Base-by-base conservation (phyloP, 2,797 vertebrate species). In the Sebastes flavidus region DNA sequence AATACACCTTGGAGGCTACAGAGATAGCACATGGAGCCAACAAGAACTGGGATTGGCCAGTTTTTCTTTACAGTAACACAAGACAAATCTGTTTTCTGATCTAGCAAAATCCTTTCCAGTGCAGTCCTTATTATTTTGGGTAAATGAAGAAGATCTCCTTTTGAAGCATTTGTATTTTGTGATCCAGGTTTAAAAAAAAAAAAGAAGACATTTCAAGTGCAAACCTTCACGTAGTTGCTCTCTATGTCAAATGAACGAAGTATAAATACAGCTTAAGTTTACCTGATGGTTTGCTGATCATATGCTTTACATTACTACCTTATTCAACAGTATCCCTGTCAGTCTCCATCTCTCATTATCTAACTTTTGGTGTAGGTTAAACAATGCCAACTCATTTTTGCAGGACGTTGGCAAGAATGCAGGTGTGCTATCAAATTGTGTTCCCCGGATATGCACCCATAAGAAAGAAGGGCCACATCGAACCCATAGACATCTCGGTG, bases 351-450 rank as follows among this genome's bases (percentile, higher is more conserved):
- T 59, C 7, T 62, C 12, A 6, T 32, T 11, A 2, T 79, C 22
- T 22, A 3, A 29, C 4, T 8, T 70, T 32, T 71, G 32, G 14
- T 52, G n/a, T 9, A 11, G 2, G 65, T 46, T 66, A 22, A 72
- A 65, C 6, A 24, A 18, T 54, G 5, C 9, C 27, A 14, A 29
- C 24, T 81, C 58, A 38, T 91, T 80, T 84, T 86, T 67, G 61
- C 92, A 99, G 99, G 88, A 97, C 97, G 32, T 85, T 99, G n/a
- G 93, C 90, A 55, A 96, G 91, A 85, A 95, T 99, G 95, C 97
- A 98, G 83, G 95, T 95, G 75, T 97, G 97, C 14, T 96, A 97
- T 89, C 96, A 98, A 91, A 89, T 99, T 73, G 95, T 95, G 0
- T 97, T 98, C 88, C 93, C 94, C 46, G 97, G 98, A 74, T 96